Percentiles rank a stretch among this genome's conserved stretches.
Conservation (phyloP, 1,140 invertebrate species). For the Zaprionus inermis region DNA sequence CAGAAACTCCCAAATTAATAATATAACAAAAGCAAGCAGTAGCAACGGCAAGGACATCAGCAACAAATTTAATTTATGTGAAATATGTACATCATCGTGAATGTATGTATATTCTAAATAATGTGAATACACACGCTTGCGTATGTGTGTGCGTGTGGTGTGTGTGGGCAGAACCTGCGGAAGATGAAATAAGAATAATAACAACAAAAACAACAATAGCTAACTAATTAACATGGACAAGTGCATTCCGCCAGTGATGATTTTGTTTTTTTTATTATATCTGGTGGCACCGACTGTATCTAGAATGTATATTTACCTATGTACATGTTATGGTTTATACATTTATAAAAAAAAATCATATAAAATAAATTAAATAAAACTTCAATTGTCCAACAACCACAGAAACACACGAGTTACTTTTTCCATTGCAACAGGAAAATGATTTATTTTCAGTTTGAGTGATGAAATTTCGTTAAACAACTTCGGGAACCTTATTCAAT, state of each 20-base stretch:
- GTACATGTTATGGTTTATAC: conserved; percentile 33
- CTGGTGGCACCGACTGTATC: conserved; percentile 16
- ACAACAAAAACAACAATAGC: conserved; percentile 18
- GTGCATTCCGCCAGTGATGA: conserved; percentile 18
- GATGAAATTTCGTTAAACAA: too few species aligned
- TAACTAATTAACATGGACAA: conserved; percentile 6
- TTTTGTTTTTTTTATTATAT: conserved; percentile 19
- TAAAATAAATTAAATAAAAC: conserved; percentile 36
- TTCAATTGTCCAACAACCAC: conserved; percentile 24
- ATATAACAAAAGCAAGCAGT: not conserved
- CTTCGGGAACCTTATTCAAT: not conserved
- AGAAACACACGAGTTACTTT: not conserved
- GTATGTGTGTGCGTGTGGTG: conserved; percentile 12
- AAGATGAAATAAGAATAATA: conserved; percentile 12
- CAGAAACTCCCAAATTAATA: conserved; percentile 16
- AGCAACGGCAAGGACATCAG: conserved; percentile 14
- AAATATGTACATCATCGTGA: conserved; percentile 14
- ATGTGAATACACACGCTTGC: not conserved
- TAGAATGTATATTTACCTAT: conserved; percentile 2
- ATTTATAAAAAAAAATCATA: conserved; percentile 35
- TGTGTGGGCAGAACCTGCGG: not conserved
- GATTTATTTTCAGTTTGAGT: too few species aligned
- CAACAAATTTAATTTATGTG: conserved; percentile 26
- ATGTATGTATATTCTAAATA: conserved; percentile 10
- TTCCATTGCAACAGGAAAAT: too few species aligned